Base-by-base conservation (phyloP, 2,888 invertebrate species). In the Mechanitis mazaeus region DNA sequence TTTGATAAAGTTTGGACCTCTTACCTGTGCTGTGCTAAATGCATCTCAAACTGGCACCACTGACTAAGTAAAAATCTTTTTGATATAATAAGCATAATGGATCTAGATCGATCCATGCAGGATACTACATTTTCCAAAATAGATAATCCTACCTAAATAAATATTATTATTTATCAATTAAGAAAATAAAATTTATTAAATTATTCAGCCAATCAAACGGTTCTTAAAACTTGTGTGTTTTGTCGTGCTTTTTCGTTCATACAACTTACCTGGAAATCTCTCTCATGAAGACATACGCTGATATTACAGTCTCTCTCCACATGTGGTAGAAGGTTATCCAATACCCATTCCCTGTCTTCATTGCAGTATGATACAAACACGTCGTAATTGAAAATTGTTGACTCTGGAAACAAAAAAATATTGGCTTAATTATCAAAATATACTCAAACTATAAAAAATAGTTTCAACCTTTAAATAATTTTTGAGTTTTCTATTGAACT, bases 11-110 rank as follows among this genome's bases (percentile, higher is more conserved):
- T 20, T 4, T 3, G 42, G 9, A 58, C 33, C 20, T 20, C 20
- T 71, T 64, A 92, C 91, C 93, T 88, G 73, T 93, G 93, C 64
- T 94, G 94, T 0, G 94, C 94, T 55, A 94, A 73, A 69, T 93
- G 92, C 92, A 94, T 92, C 77, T 94, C 94, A 68, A 93, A 94
- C 71, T 93, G 93, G 71, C 94, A 94, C 94, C 94, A 94, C 67
- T 94, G 93, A 68, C 94, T 94, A 7, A 91, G 80, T 6, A 94
- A 77, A 75, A 94, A 94, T 67, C 88, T 84, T 50, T 91, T 85
- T 0, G 94, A 94, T 12, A 94, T 88, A 7, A 94, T 87, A 61
- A 94, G 79, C 81, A 94, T 88, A 0, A 94, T 90, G 4, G 91
- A 91, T 28, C 92, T 83, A 0, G 94, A 94, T 1, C 92, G 87